phyloP scores from a whole-genome alignment of 2,797 vertebrate species.

The Ibycter americanus region DNA sequence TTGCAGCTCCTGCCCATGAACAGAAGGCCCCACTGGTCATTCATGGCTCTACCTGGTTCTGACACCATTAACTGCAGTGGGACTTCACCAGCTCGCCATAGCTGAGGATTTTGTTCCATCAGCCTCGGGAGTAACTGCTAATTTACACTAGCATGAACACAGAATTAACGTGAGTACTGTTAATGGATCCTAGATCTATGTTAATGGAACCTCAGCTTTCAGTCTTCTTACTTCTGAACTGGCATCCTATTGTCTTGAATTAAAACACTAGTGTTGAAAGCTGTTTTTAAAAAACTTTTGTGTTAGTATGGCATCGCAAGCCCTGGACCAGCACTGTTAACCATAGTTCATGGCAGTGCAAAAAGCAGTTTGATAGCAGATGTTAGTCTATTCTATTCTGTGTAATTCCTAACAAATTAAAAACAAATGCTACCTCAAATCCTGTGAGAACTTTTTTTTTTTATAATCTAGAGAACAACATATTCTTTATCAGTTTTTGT shows the following conservation, averaged over 20 bases:
- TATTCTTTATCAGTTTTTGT: background rate
- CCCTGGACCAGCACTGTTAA: background rate
- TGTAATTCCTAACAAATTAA: background rate
- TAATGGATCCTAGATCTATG: background rate
- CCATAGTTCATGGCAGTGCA: background rate
- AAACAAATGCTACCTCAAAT: background rate
- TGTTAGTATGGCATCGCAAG: background rate
- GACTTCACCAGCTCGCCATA: background rate
- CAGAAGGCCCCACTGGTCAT: background rate
- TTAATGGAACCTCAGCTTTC: background rate
- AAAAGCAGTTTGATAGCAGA: background rate
- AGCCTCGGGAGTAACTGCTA: background rate
- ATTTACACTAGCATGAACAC: background rate
- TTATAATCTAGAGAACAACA: background rate
- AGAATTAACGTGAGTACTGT: rapidly evolving
- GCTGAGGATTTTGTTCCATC: background rate
- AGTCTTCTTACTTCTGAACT: background rate
- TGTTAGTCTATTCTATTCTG: background rate
- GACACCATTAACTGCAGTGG: background rate
- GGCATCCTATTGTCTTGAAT: background rate
- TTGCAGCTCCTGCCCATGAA: background rate
- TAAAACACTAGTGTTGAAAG: background rate
- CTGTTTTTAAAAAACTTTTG: background rate
- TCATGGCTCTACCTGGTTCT: background rate
- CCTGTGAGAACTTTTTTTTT: background rate